These are phyloP conservation scores for Patiria miniata DNA, from an alignment of 35 echinoderm and acorn worm species.

Conservation along the genomic window DNA sequence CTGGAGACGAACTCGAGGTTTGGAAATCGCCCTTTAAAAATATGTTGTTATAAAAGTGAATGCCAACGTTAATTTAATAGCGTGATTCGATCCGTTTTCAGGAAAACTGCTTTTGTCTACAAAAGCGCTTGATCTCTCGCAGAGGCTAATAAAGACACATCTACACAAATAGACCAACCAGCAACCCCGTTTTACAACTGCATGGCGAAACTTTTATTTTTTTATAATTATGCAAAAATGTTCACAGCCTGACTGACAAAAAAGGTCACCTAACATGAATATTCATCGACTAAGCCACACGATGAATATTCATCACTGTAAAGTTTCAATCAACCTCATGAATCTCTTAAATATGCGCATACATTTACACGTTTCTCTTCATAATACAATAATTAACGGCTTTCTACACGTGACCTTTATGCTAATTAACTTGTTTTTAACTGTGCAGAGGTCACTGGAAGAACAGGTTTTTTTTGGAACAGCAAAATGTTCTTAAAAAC, in stretches of 20 bases:
- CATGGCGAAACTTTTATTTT: slow-evolving; percentile 24
- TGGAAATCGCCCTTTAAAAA: no score
- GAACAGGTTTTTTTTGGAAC: slow-evolving; percentile 12
- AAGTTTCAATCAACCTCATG: slow-evolving; percentile 36
- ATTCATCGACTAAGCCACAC: not conserved
- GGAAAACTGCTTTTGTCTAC: no score
- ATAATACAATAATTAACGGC: not conserved
- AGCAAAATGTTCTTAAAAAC: not conserved
- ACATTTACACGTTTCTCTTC: slow-evolving; percentile 3
- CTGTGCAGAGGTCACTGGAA: slow-evolving; percentile 29
- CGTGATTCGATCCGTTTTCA: no score
- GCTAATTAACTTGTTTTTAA: not conserved
- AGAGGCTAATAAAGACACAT: no score
- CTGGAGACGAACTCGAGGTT: no score
- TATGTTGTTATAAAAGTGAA: no score
- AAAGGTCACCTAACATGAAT: slow-evolving; percentile 18
- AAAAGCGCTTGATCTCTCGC: no score
- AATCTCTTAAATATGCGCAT: slow-evolving; percentile 25
- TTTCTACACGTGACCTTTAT: slow-evolving; percentile 14
- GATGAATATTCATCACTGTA: slow-evolving; percentile 29
- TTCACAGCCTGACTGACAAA: not conserved
- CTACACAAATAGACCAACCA: not conserved
- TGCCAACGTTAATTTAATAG: no score
- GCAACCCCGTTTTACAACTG: slow-evolving; percentile 8
- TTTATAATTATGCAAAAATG: slow-evolving; percentile 26